These are phyloP conservation scores for Brachionus sp. DNA, from an alignment of 1,140 invertebrate species.

Conservation along the genomic window DNA sequence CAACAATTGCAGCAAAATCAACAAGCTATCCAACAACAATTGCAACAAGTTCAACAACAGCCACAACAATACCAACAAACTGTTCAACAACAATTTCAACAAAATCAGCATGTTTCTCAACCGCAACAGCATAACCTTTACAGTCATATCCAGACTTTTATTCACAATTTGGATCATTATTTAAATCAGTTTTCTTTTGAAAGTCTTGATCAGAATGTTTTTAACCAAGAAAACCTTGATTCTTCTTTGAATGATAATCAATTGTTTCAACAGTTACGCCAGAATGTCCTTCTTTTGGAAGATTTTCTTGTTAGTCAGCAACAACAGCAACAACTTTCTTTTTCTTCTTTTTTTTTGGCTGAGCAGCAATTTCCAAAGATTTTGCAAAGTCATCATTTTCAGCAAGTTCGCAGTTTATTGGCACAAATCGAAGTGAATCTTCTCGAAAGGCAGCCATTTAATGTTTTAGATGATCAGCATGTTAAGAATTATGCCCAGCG, in stretches of 20 bases:
- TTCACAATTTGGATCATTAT: not conserved
- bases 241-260: not conserved
- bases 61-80: no score
- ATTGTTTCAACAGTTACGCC: not conserved
- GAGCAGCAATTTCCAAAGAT: not conserved
- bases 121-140: no score
- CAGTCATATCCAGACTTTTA: not conserved
- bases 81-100: no score
- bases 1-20: no score
- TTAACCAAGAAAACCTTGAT: no score
- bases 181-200: not conserved
- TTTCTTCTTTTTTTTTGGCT: not conserved
- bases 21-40: no score
- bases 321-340: not conserved
- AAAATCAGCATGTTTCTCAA: not conserved
- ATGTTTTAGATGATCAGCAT: not conserved
- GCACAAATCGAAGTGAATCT: not conserved
- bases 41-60: no score
- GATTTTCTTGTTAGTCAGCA: not conserved
- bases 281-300: not conserved
- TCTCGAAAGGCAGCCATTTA: not conserved
- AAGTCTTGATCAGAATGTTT: no score
- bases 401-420: not conserved
- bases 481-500: not conserved
- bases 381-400: not conserved